A percentile compares a stretch with the other conserved stretches of the same genome.
These are phyloP conservation scores for Glareola pratincola DNA, from an alignment of 2,113 vertebrate genomes.

Conservation along the genomic window DNA sequence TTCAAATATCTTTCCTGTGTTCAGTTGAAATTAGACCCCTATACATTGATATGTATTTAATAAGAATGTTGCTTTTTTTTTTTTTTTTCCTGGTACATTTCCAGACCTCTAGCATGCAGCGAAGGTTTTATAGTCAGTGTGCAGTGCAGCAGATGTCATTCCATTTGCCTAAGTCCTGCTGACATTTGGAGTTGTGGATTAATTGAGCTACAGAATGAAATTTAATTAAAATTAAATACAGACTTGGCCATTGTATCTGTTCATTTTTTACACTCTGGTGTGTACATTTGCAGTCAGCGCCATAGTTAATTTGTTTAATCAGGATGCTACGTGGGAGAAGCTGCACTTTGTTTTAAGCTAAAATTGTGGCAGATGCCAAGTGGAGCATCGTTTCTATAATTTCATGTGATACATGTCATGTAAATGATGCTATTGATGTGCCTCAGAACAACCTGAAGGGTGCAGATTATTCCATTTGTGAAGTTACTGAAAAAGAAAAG, in stretches of 20 bases:
- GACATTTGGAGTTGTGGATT: constrained; percentile 95
- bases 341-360: constrained; percentile 72
- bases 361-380: constrained; percentile 70
- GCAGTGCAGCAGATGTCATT: constrained; percentile 93
- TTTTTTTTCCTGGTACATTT: constrained; percentile 73
- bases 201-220: constrained; percentile 91
- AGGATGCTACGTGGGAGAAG: constrained; percentile 76
- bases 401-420: constrained; percentile 32
- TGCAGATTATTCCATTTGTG: background rate
- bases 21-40: constrained; percentile 56
- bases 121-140: constrained; percentile 86
- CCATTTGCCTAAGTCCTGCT: constrained; percentile 97
- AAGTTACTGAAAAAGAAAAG: background rate
- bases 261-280: constrained; percentile 75
- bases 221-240: constrained; percentile 95
- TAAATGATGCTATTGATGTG: constrained; percentile 49
- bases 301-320: constrained; percentile 86
- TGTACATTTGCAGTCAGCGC: constrained; percentile 78
- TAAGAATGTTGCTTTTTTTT: constrained; percentile 63
- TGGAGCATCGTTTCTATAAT: constrained; percentile 33
- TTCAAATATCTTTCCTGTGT: constrained; percentile 20
- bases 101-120: constrained; percentile 77
- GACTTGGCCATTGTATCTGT: constrained; percentile 83
- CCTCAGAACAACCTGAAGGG: constrained; percentile 57
- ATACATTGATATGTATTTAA: constrained; percentile 60